Percentiles rank a stretch among this genome's conserved stretches.
These are phyloP conservation scores for Monodelphis domestica DNA, from an alignment of 2,797 vertebrate species.

Conservation along the genomic window DNA sequence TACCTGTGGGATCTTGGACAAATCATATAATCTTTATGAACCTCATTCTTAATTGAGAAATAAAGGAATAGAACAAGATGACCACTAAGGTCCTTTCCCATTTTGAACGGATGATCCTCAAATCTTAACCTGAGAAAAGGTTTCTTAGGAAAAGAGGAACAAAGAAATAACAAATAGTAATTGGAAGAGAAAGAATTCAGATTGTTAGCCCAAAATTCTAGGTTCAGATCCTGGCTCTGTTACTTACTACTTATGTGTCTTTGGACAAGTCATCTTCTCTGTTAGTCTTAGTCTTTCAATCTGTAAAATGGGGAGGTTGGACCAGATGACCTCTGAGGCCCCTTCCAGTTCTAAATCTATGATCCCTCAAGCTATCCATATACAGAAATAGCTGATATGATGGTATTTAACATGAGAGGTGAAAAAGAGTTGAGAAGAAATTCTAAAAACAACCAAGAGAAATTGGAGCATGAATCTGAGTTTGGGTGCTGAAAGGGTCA, in stretches of 20 bases:
- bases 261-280: not conserved
- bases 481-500: too few species aligned
- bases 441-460: not conserved
- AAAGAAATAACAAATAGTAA: not conserved
- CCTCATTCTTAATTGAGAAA: not conserved
- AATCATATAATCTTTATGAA: too few species aligned
- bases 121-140: not conserved
- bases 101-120: not conserved
- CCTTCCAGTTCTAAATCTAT: not conserved
- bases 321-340: not conserved
- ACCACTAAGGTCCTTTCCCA: not conserved
- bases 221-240: not conserved
- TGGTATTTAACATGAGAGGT: not conserved
- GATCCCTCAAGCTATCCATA: not conserved
- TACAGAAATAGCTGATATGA: not conserved
- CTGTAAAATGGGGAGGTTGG: not conserved
- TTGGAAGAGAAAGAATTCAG: not conserved
- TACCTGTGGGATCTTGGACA: not conserved
- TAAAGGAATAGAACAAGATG: not conserved
- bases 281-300: not conserved
- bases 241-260: not conserved
- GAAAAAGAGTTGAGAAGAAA: not conserved
- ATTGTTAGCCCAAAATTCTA: not conserved
- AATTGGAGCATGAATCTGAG: not conserved
- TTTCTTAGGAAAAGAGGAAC: not conserved